Evolutionary conservation across 1,140 invertebrate species (phyloP), one percentile per base, ranked within the genome.

Genomic region (Orussus abietinus): DNA sequence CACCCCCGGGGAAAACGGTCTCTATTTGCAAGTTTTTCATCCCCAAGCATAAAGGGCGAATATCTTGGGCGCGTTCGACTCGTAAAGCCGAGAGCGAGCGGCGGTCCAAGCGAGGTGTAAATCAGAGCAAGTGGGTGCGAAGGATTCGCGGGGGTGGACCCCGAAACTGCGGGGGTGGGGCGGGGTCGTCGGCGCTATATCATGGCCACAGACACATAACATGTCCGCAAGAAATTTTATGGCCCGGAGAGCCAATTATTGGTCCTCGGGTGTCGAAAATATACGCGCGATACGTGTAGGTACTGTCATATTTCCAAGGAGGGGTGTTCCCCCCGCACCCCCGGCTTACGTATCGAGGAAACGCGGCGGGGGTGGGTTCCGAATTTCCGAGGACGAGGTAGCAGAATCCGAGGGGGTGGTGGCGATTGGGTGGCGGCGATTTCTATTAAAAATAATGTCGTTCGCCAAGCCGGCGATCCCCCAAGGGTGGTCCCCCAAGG

Each of bases 181-280:
- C 28, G 25, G 48, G 58, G 57, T 59, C 59, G 59, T 61, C 58
- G 57, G 55, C 57, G 49, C 58, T 61, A 61, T 59, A 61, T 59
- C 57, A 61, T 52, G 35, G 32, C 46, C 34, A 14, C 42, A 53
- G 51, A 55, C 59, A 60, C 42, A 53, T 55, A 57, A 59, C 51
- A 54, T 57, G 50, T 42, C 43, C 51, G 39, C 41, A 45, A 49
- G 48, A 57, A 7, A 59, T 48, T 61, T 61, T 61, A 59, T 61
- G 57, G 57, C 55, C 29, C 47, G 38, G 48, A 42, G 49, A 59
- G 59, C 57, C 59, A 61, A 61, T 61, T 61, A 61, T 61, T 53
- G 54, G 43, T 51, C 38, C 55, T 44, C 51, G 49, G 48, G 30
- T 47, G 33, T 51, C 38, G 45, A 46, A 45, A 42, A 47, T n/a